Base-by-base conservation (phyloP, 2,113 vertebrate genomes). In the cattle (Bos taurus) region DNA sequence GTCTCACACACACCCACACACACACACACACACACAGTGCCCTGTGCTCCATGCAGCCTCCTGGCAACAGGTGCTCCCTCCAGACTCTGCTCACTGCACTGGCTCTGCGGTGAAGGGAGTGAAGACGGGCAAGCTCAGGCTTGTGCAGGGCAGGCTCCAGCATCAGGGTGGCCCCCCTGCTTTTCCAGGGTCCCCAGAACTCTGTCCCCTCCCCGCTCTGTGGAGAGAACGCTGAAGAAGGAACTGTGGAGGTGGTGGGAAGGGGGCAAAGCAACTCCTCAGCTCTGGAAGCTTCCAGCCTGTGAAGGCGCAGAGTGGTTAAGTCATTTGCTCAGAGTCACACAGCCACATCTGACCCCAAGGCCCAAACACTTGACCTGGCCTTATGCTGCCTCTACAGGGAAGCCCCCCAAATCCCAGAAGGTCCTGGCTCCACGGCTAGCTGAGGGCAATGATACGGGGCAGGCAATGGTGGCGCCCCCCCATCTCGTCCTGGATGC, bases 391-490 rank as follows among this genome's bases (percentile, higher is more conserved):
- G n/a, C 19, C 36, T 46, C 48, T 52, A 12, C 7, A 9, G 56
- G 5, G 80, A 54, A 40, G 40, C 10, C 2, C 54, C n/a, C 33
- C 40, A 25, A 78, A 6, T 23, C 33, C 52, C 6, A 15, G 54
- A 57, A 43, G 88, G 23, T 7, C 46, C 30, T 0, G 1, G 64
- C 25, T 57, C 16, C 36, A 7, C 0, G 17, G 43, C 17, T 1
- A 4, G 67, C 89, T 33, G 56, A 59, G 50, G 57, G 12, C 36
- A 4, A 36, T 9, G 56, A 91, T 2, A 23, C 0, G 13, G 8
- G 14, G 30, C 10, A 26, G 67, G 40, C 19, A 2, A 19, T 2
- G 30, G 57, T 54, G 62, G 43, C 1, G 36, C 17, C 11, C 2
- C 2, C 3, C 26, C 11, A 3, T 5, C 74, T 23, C 2, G 2